Evolutionary conservation across 2,888 invertebrate species (phyloP), one percentile per base, ranked within the genome.

Genomic region (Bugulina stolonifera): DNA sequence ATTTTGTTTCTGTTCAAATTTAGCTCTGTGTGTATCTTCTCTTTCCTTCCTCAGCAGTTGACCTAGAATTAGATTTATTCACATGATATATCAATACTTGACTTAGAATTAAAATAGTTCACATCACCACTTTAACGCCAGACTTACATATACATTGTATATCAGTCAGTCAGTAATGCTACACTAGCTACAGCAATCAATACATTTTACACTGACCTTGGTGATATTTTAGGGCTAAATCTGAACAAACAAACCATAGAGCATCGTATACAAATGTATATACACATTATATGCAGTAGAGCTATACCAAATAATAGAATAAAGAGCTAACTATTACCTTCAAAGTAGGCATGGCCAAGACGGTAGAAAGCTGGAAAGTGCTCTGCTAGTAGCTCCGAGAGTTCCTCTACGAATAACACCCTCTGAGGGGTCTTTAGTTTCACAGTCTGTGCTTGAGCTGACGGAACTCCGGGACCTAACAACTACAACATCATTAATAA

Each of bases 351-450:
- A 80, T 94, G 91, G 0, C 97, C 96, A 0, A 99, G 88, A 81
- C 94, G 92, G 96, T 96, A 98, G 78, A 99, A 88, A 83, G 96
- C 93, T 43, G 93, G 93, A 81, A 97, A 89, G 75, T 90, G 89
- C 73, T 90, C 89, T 0, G 89, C 88, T 55, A 93, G 88, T 74
- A 91, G 87, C 72, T 90, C 89, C 75, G 91, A 91, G 43, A 93
- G 86, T 79, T 91, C 91, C 81, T 93, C 92, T 71, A 92, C 89
- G 81, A 92, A 93, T 73, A 89, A 85, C 1, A 93, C 90, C 75
- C 90, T 88, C 75, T 89, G 88, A 0, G 92, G 91, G 29, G 87
- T 86, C 73, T 73, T 79, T 72, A 70, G 1, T 52, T 70, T 70
- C n/a, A 32, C 18, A 27, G 14, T 32, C 10, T 64, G 25, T 32